Evolutionary conservation across 2,113 vertebrate species (phyloP), one percentile per base, ranked within the genome.

Genomic region (Scomber scombrus): DNA sequence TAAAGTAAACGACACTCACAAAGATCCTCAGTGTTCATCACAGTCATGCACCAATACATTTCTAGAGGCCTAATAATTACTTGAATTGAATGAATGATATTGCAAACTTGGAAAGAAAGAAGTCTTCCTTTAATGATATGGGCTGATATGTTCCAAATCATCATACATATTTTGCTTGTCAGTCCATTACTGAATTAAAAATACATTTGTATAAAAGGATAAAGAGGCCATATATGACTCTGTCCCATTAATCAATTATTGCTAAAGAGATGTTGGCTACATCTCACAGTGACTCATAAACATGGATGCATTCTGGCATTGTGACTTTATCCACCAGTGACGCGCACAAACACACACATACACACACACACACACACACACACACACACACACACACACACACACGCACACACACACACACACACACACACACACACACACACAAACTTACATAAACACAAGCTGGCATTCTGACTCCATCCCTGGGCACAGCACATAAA

Each of bases 401-500:
- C 71, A 64, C 79, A 71, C 54, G 54, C 77, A 46, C 18, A 26
- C 64, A 45, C 11, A 60, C 56, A 63, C 29, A 54, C 76, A 71
- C 15, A 65, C 61, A 60, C 71, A 68, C 75, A 31, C 76, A 55
- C 60, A 46, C 29, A n/a, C 60, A 47, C 71, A 57, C 23, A 23
- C 47, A 55, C 67, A 52, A 76, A 68, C 66, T 65, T 62, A 76
- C 62, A 68, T 67, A 64, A 29, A 80, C 64, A 80, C 67, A 84
- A 65, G 81, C 87, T 92, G 90, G 92, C 88, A 91, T 92, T 89
- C 89, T 78, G 82, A 92, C 90, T 89, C 74, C 85, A 81, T 93
- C 90, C 90, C 91, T 89, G 78, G 93, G 87, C 87, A 85, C 84
- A 87, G 88, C 78, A 88, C 85, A 94, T 92, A 93, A 93, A 94